These are phyloP conservation scores for Idaea dimidiata DNA, from an alignment of 2,888 invertebrate genomes.

Conservation along the genomic window DNA sequence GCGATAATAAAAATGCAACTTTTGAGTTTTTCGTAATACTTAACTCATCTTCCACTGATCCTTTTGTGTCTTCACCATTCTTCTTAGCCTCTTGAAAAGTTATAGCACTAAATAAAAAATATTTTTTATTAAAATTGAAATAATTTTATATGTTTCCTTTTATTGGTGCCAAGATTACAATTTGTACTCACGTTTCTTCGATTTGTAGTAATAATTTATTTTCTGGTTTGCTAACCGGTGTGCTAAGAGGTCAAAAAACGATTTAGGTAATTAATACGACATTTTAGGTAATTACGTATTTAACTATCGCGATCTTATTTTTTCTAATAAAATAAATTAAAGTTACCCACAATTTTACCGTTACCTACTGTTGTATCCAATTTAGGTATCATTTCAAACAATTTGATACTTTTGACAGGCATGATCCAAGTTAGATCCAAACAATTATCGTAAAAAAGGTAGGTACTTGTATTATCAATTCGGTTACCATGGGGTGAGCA, in stretches of 20 bases:
- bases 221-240: constrained; percentile 29
- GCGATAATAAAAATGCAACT: too few species aligned
- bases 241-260: constrained; percentile 32
- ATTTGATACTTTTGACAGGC: background rate
- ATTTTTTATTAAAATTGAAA: constrained; percentile 3
- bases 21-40: background rate
- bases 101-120: constrained; percentile 36
- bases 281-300: background rate
- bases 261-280: background rate
- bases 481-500: too few species aligned
- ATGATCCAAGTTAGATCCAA: background rate
- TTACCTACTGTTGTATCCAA: too few species aligned
- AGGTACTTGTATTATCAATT: too few species aligned
- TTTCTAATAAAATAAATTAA: too few species aligned
- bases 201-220: constrained; percentile 37
- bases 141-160: background rate
- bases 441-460: constrained; percentile 13
- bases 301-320: too few species aligned
- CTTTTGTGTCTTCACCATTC: constrained; percentile 23
- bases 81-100: constrained; percentile 29
- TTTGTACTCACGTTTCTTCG: constrained; percentile 41
- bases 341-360: too few species aligned
- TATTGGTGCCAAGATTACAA: constrained; percentile 1
- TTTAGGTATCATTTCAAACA: background rate
- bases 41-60: background rate